Base-by-base conservation (phyloP, 23 tunicate species). In the Ascidia mentula region DNA sequence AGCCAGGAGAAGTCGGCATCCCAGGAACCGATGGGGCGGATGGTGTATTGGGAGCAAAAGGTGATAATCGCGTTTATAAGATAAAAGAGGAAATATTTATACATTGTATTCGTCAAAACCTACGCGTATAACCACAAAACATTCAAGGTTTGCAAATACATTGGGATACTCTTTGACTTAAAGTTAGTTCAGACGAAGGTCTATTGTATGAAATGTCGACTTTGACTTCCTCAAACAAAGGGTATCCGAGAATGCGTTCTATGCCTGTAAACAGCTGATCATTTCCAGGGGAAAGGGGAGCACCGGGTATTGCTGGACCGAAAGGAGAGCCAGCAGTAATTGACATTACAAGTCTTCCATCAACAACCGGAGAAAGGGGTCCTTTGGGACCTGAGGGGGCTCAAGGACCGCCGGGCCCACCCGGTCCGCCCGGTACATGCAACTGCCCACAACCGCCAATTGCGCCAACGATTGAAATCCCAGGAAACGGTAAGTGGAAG, bases 381-480 rank as follows among this genome's bases (percentile, higher is more conserved):
- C 34, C 79, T 13, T 31, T 33, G 28, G 82, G 82, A 7, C 77
- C 85, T 26, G 46, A 60, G 7, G 85, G 85, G 15, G 6, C 22
- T 3, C 79, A 39, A 38, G 79, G 79, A 15, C 75, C 75, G 20
- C 75, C 75, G 9, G 75, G 75, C 20, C 79, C 72, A 13, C 82
- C 81, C 26, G 88, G 88, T 60, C 82, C 53, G 0, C 88, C 88
- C 26, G 88, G 88, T 32, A 76, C 60, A 6, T 84, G 88, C 39
- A 30, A 28, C 15, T 82, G 86, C 34, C 9, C 34, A 73, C 45
- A 0, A 76, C 79, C 36, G 32, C 76, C 0, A 53, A 30, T 20
- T 20, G 24, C 46, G 73, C 31, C 6, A 22, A 9, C 24, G 22
- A 33, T 36, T 70, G 74, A 70, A 30, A 17, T 36, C 17, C 24